phyloP scores from a whole-genome alignment of 2,797 vertebrate species.

The Muraenolepis orangiensis region DNA sequence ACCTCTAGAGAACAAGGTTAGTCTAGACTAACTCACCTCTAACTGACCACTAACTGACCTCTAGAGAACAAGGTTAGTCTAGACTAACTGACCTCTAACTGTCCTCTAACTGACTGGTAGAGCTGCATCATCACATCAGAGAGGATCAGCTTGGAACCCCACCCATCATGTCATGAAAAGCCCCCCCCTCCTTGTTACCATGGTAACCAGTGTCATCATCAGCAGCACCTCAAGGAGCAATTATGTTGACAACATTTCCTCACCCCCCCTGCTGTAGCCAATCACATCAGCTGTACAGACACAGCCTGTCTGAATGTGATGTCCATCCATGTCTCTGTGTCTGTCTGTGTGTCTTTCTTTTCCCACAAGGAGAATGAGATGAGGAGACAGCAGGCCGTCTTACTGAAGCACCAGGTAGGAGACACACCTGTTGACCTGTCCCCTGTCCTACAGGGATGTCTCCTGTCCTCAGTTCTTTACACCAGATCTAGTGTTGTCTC shows the following conservation, averaged over 20 bases:
- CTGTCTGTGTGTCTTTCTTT: conserved; percentile 22
- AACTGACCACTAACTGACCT: too few species aligned
- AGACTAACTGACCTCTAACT: conserved; percentile 44
- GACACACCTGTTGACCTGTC: conserved; percentile 5
- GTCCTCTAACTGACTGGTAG: too few species aligned
- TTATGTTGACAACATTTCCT: conserved; percentile 18
- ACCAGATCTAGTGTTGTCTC: conserved; percentile 56
- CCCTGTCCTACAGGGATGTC: conserved; percentile 51
- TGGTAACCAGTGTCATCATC: conserved; percentile 25
- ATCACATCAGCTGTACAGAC: conserved; percentile 19
- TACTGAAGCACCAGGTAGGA: conserved; percentile 91
- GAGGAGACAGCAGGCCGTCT: conserved; percentile 86
- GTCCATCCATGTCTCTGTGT: conserved; percentile 19
- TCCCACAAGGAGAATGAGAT: conserved; percentile 89
- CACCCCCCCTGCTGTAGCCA: conserved; percentile 21
- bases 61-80: conserved; percentile 86
- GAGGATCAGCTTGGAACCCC: not conserved
- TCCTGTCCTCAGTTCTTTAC: conserved; percentile 61
- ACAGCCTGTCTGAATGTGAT: conserved; percentile 10
- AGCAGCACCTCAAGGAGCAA: not conserved
- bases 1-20: conserved; percentile 86
- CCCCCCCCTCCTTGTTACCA: conserved; percentile 15
- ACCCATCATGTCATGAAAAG: conserved; percentile 1
- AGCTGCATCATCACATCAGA: not conserved
- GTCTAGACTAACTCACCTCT: conserved; percentile 63